Evolutionary conservation across 2,113 vertebrate genomes (phyloP).

Genomic region (Malurus cyaneus): DNA sequence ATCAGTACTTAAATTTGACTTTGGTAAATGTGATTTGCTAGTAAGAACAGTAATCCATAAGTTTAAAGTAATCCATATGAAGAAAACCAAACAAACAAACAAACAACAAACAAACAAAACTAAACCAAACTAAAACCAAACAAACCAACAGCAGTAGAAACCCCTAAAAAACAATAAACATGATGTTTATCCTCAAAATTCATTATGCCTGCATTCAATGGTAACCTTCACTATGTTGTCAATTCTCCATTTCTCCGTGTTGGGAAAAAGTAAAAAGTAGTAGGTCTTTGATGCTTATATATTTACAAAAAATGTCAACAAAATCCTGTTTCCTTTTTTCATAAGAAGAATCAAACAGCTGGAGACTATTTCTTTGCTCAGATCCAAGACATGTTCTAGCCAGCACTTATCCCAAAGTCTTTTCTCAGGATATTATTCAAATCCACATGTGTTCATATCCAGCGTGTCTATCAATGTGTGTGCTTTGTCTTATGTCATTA

Average conservation of each 20-base stretch:
- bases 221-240: background rate
- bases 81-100: background rate
- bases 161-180: accelerated
- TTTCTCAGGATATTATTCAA: background rate
- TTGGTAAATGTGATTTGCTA: background rate
- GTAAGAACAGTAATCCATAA: background rate
- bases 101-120: accelerated
- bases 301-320: background rate
- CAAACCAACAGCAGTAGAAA: background rate
- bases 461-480: background rate
- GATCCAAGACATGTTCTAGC: background rate
- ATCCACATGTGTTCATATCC: background rate
- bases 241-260: background rate
- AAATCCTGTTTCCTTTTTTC: background rate
- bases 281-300: background rate
- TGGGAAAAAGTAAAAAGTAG: background rate
- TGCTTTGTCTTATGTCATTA: background rate
- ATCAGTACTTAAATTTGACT: background rate
- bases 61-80: background rate
- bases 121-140: background rate
- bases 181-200: background rate
- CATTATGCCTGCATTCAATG: background rate
- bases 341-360: background rate
- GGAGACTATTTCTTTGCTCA: background rate
- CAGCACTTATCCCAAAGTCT: background rate